Percentiles rank a stretch among this genome's conserved stretches.
These are phyloP conservation scores for Sialia sialis DNA, from an alignment of 2,113 vertebrate genomes.

Conservation along the genomic window DNA sequence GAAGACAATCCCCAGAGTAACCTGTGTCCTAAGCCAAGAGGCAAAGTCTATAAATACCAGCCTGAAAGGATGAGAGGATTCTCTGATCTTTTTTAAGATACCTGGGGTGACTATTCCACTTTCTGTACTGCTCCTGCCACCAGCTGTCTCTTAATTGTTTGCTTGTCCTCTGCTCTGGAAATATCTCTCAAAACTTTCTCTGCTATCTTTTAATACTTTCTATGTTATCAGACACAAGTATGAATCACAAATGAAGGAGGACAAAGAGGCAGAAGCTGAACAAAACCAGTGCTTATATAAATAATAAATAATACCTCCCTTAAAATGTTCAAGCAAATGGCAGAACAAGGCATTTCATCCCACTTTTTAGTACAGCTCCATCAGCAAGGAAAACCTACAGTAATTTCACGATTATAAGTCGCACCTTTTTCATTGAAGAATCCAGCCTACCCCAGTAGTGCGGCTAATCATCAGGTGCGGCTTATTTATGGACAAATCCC, in stretches of 20 bases:
- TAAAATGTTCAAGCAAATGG: neutral
- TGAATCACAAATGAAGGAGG: neutral
- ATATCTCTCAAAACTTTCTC: neutral
- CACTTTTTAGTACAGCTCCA: neutral
- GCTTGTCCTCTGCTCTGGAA: neutral
- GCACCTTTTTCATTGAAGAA: too few species aligned
- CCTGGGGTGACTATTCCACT: neutral
- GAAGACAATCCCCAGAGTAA: neutral
- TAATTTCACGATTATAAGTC: too few species aligned
- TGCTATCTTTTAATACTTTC: neutral
- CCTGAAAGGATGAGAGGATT: neutral
- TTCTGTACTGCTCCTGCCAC: neutral
- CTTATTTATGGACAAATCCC: too few species aligned
- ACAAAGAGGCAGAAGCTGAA: neutral
- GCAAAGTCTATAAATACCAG: conserved; percentile 9
- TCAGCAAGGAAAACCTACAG: neutral
- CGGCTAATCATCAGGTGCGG: too few species aligned
- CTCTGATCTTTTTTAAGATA: neutral
- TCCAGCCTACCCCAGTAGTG: too few species aligned
- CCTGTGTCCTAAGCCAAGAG: neutral
- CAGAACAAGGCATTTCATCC: neutral
- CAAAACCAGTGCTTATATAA: neutral
- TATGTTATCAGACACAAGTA: neutral
- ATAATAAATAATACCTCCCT: neutral
- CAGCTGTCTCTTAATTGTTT: neutral